Evolutionary conservation across 2,113 vertebrate species (phyloP), one percentile per base, ranked within the genome.

Genomic region (Illadopsis cleaveri): DNA sequence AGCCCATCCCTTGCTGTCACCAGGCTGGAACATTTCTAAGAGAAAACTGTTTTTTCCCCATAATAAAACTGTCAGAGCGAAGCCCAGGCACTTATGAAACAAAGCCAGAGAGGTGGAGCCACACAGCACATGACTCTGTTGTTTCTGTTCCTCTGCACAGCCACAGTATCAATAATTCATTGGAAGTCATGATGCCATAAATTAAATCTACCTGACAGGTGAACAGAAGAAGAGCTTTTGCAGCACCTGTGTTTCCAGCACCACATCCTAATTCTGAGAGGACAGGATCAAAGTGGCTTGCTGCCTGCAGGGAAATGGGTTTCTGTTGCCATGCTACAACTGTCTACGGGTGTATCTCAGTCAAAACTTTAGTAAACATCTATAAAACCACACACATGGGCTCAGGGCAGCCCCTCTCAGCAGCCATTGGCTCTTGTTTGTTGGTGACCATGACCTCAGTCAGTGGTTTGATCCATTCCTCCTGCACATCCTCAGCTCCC

Each of bases 141-240:
- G 88, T 87, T 90, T 87, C 58, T 70, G 48, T 75, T 72, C 91
- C 64, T 89, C 91, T 88, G 75, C 77, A n/a, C 5, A 8, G 91
- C 2, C 5, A 31, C 47, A 14, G 9, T 83, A 93, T 85, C 92
- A 95, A 91, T 96, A 89, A 96, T 92, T 93, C 86, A 95, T 44
- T 37, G 73, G 48, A 93, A 93, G 56, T 15, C 53, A 53, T 33
- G 79, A 54, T 40, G 53, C 78, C 48, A 66, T 87, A 72, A 85
- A 93, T 92, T 86, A 77, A 86, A 82, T 58, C 40, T 11, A 71
- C 81, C 15, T 56, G 77, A 37, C 56, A 84, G 65, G 90, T 57
- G 60, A 93, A 45, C 44, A 83, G 82, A 77, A 66, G 66, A 86
- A 31, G 33, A 78, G 76, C 42, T 86, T 77, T 53, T 45, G 30